These are phyloP conservation scores for Turritopsis dohrnii DNA, from an alignment of 30 jellyfish, hydroid and myxozoan genomes.

Conservation along the genomic window DNA sequence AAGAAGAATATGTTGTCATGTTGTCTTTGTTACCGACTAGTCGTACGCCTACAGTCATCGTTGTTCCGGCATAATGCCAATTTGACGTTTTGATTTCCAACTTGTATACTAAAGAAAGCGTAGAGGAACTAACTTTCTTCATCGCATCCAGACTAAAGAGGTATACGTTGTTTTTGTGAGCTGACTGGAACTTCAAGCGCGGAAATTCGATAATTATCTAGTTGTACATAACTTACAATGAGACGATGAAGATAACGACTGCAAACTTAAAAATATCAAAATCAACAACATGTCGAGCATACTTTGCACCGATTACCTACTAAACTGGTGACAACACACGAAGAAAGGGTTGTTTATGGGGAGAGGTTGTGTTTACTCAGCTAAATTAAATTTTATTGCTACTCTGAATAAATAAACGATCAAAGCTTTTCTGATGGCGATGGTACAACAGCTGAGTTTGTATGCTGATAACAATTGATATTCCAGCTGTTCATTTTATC, in stretches of 20 bases:
- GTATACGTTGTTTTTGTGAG: too few species aligned
- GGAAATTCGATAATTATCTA: too few species aligned
- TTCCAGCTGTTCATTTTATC: not conserved
- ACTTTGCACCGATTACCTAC: not conserved
- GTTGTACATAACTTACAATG: not conserved
- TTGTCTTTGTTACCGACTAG: slow-evolving; percentile 4
- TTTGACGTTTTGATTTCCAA: slow-evolving; percentile 15
- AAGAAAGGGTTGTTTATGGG: not conserved
- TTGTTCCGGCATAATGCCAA: slow-evolving; percentile 10
- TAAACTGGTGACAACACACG: not conserved
- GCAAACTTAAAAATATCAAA: not conserved
- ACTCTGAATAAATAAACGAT: not conserved
- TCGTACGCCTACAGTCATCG: not conserved
- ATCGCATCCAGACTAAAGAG: too few species aligned
- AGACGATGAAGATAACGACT: not conserved
- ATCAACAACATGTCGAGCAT: not conserved
- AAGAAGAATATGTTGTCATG: not conserved
- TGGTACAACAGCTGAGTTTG: not conserved
- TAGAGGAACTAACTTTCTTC: too few species aligned
- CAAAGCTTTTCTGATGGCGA: not conserved
- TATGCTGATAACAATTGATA: not conserved
- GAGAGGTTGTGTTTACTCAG: not conserved
- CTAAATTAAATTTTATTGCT: not conserved
- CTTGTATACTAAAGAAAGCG: not conserved
- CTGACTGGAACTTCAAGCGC: too few species aligned